Conservation (phyloP, 2,888 invertebrate genomes). For the Agonum fuliginosum region DNA sequence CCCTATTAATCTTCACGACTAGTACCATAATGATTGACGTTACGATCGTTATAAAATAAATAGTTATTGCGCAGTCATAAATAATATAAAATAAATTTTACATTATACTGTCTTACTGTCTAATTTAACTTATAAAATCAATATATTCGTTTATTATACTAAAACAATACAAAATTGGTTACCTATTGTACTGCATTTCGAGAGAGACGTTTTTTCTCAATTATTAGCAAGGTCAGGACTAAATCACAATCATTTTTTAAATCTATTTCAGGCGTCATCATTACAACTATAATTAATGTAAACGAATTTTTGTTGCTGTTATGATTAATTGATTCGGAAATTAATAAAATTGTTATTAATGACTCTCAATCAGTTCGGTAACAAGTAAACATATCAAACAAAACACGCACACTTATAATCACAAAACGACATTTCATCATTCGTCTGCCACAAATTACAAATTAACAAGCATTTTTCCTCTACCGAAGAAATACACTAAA, state of each 20-base stretch:
- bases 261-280: not conserved
- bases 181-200: no score
- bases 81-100: no score
- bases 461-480: not conserved
- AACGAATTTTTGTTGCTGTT: not conserved
- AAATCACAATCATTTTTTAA: not conserved
- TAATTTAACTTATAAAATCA: no score
- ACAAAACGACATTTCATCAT: constrained; percentile 7
- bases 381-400: constrained; percentile 18
- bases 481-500: not conserved
- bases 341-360: constrained; percentile 10
- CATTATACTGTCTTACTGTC: no score
- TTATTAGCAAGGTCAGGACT: not conserved
- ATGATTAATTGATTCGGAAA: constrained; percentile 7
- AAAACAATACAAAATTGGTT: no score
- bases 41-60: no score
- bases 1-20: no score
- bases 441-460: not conserved
- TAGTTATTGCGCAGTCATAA: no score
- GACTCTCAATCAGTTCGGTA: not conserved
- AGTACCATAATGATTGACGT: no score
- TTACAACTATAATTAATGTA: not conserved
- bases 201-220: not conserved
- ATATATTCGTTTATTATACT: no score
- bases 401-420: constrained; percentile 9